Evolutionary conservation across 2,797 vertebrate genomes (phyloP).

Genomic region (Ceyx erithaca): DNA sequence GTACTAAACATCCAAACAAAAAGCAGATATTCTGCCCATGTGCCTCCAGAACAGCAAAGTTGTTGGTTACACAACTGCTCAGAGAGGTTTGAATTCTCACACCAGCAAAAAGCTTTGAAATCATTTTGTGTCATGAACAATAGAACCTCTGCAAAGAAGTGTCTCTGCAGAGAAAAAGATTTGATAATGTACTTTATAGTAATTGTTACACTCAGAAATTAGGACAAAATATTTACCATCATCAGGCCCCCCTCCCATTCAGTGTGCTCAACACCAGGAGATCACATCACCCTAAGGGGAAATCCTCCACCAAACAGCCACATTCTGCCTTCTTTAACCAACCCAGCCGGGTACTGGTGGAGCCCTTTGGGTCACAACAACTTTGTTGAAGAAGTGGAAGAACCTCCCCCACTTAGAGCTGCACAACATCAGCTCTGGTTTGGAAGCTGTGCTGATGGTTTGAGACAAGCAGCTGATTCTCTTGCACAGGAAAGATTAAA

Average conservation of each 20-base stretch:
- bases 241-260: neutral
- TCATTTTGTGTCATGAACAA: neutral
- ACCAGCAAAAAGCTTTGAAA: neutral
- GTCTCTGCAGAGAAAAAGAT: neutral
- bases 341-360: neutral
- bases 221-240: neutral
- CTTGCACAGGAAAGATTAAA: neutral
- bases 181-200: neutral
- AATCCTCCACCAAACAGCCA: neutral
- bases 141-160: neutral
- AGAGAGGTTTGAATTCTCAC: neutral
- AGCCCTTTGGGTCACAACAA: neutral
- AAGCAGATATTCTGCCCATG: neutral
- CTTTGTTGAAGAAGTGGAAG: neutral
- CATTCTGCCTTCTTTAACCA: neutral
- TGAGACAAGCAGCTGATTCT: conserved; percentile 36
- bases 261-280: neutral
- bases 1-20: neutral
- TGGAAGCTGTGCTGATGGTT: neutral
- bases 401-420: neutral
- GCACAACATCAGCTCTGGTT: neutral
- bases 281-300: neutral
- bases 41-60: neutral
- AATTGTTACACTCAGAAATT: neutral
- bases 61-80: neutral